Conservation (phyloP, 2,797 vertebrate species). For the Brachymystax lenok region DNA sequence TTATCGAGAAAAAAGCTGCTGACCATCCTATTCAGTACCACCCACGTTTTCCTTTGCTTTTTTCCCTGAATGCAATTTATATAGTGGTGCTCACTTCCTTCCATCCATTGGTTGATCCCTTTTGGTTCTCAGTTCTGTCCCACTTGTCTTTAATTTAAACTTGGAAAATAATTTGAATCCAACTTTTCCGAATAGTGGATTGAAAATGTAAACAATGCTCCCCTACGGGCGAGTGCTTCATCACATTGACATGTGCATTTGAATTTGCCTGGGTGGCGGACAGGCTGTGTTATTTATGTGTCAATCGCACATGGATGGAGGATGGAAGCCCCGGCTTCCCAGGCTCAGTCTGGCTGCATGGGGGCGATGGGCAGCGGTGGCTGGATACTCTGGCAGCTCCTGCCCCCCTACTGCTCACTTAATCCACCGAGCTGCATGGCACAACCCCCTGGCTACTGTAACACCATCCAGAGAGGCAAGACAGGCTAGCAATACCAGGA, state of each 20-base stretch:
- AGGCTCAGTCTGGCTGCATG: constrained; percentile 45
- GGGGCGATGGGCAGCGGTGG: constrained; percentile 34
- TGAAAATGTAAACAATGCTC: constrained; percentile 99
- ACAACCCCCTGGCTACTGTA: neutral
- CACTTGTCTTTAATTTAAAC: constrained; percentile 99
- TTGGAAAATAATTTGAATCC: constrained; percentile 99
- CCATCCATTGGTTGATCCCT: constrained; percentile 56
- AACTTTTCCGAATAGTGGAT: constrained; percentile 97
- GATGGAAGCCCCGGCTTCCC: constrained; percentile 70
- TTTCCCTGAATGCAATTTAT: constrained; percentile 29
- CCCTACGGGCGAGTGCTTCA: constrained; percentile 99
- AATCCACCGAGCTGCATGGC: neutral
- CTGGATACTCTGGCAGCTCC: neutral
- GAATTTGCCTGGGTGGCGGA: constrained; percentile 99
- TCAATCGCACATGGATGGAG: constrained; percentile 87
- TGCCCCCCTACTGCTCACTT: constrained; percentile 7
- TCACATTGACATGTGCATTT: constrained; percentile 99
- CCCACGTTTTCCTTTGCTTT: constrained; percentile 28
- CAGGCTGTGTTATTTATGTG: constrained; percentile 98
- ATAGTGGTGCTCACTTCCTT: constrained; percentile 41
- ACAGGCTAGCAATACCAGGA: neutral
- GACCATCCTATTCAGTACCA: constrained; percentile 50
- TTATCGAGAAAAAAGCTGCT: constrained; percentile 54
- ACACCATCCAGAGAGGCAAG: neutral
- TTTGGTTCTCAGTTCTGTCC: constrained; percentile 83